phyloP scores from a whole-genome alignment of 2,888 invertebrate genomes.

The Drosophila robusta region DNA sequence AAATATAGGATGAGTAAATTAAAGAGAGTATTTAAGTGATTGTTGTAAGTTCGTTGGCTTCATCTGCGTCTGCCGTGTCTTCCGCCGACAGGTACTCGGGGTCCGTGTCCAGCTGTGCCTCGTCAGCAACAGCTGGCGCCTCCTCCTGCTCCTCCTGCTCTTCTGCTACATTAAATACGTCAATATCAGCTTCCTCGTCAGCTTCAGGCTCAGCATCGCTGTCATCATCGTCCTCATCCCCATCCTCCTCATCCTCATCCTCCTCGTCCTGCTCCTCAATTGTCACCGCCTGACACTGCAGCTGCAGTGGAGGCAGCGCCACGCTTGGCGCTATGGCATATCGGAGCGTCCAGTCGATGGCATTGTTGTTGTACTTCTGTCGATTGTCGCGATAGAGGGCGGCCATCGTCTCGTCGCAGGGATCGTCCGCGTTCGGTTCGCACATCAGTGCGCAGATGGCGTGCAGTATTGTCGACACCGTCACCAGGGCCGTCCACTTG shows the following conservation, averaged over 20 bases:
- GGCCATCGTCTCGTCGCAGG: slow-evolving; percentile 37
- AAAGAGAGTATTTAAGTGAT: no score
- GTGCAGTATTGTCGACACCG: slow-evolving; percentile 18
- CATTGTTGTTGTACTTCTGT: slow-evolving; percentile 9
- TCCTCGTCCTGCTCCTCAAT: not conserved
- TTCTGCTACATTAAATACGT: not conserved
- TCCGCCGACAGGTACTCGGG: not conserved
- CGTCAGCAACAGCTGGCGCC: not conserved
- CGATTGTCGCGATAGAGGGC: slow-evolving; percentile 28
- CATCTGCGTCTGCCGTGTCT: no score
- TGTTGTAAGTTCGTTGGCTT: no score
- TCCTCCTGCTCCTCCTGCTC: not conserved
- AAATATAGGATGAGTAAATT: no score
- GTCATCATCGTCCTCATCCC: not conserved
- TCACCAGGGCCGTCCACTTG: slow-evolving; percentile 15
- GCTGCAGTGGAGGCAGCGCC: not conserved
- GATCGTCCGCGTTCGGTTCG: slow-evolving; percentile 30
- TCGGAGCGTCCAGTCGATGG: slow-evolving; percentile 25
- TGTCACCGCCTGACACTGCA: not conserved
- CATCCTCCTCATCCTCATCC: not conserved
- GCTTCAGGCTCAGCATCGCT: not conserved
- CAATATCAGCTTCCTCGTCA: not conserved
- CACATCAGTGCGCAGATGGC: slow-evolving; percentile 20
- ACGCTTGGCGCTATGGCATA: slow-evolving; percentile 21
- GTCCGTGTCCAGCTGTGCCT: not conserved